Conservation (phyloP, 2,797 vertebrate species). For the Sylvia borin region DNA sequence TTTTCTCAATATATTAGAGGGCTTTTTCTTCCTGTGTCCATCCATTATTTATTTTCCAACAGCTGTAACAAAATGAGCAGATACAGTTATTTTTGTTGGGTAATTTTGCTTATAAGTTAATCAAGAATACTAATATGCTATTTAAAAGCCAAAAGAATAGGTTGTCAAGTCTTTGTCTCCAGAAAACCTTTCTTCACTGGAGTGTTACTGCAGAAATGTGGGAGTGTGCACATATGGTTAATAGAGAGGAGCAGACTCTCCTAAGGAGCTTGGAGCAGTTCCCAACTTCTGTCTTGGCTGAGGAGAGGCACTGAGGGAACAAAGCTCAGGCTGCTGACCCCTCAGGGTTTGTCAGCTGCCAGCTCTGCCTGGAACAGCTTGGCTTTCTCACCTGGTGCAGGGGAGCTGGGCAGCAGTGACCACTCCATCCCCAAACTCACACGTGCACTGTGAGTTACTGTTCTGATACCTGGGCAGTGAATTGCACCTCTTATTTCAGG, state of each 20-base stretch:
- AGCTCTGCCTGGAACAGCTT: neutral
- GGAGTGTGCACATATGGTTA: neutral
- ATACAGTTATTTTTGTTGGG: neutral
- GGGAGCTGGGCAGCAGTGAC: neutral
- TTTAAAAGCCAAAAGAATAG: neutral
- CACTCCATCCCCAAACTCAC: neutral
- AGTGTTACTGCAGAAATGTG: neutral
- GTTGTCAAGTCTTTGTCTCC: neutral
- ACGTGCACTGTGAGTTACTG: neutral
- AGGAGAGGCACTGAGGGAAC: neutral
- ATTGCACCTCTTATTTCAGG: neutral
- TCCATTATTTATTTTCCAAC: conserved; percentile 24
- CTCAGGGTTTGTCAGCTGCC: neutral
- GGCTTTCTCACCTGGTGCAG: neutral
- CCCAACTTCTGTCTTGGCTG: neutral
- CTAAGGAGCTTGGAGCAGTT: neutral
- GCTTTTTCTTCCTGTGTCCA: neutral
- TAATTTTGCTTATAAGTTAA: neutral
- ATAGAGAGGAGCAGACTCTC: neutral
- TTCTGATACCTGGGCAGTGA: neutral
- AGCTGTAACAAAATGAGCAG: neutral
- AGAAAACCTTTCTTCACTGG: neutral
- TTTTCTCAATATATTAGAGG: neutral
- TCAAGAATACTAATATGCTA: neutral
- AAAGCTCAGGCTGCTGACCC: neutral